phyloP scores from a whole-genome alignment of 2,888 invertebrate genomes.

The Sussaba pulchella region DNA sequence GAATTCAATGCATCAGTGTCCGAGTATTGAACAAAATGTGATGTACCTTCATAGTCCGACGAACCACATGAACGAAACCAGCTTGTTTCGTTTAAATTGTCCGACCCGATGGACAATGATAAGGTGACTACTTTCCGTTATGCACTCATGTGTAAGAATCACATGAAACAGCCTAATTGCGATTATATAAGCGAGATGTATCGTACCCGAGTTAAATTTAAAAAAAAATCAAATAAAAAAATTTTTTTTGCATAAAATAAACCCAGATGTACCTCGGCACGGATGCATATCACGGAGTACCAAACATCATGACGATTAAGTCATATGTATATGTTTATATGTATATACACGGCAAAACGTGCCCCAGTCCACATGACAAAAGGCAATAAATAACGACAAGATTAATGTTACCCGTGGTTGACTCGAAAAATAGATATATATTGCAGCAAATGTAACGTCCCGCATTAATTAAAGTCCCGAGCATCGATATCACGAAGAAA shows the following conservation, averaged over 20 bases:
- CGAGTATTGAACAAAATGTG: conserved; percentile 36
- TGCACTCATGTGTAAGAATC: not conserved
- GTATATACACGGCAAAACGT: conserved; percentile 7
- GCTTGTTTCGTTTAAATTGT: conserved; percentile 16
- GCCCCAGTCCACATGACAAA: conserved; percentile 34
- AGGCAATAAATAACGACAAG: conserved; percentile 42
- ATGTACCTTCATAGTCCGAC: conserved; percentile 28
- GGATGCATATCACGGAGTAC: conserved; percentile 41
- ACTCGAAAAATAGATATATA: conserved; percentile 61
- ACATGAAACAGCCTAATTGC: not conserved
- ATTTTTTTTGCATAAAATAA: too few species aligned
- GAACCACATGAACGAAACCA: conserved; percentile 43
- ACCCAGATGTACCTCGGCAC: too few species aligned
- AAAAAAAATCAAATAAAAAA: too few species aligned
- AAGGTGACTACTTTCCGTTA: conserved; percentile 16
- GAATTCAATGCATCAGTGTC: conserved; percentile 9
- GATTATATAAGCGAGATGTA: conserved; percentile 28
- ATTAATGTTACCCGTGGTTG: conserved; percentile 15
- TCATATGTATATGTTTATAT: too few species aligned
- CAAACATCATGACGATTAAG: conserved; percentile 13
- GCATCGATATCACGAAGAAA: too few species aligned
- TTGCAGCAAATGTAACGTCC: too few species aligned
- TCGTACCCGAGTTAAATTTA: conserved; percentile 41
- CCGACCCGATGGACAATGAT: conserved; percentile 13
- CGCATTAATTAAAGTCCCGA: too few species aligned